Percentiles rank a stretch among this genome's conserved stretches.
Conservation (phyloP, 37 sponge, comb jelly and placozoan genomes). For the Chondrilla cf. caribensis region DNA sequence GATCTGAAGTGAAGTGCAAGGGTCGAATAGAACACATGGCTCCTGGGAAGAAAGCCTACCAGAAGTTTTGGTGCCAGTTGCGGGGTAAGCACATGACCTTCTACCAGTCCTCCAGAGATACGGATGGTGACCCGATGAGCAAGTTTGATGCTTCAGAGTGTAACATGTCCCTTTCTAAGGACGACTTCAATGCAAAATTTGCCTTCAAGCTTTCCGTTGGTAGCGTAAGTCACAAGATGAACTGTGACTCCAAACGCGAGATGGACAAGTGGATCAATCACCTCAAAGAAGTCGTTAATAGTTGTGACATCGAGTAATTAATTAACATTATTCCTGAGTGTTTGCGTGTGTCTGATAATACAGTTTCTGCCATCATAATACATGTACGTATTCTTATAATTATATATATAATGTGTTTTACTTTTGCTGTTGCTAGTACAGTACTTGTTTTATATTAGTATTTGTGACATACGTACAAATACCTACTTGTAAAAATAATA, state of each 20-base stretch:
- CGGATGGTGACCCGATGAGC: background rate
- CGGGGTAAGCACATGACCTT: background rate
- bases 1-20: conserved; percentile 6
- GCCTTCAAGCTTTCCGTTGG: conserved; percentile 12
- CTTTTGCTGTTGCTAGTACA: no score
- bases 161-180: background rate
- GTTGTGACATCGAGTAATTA: no score
- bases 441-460: no score
- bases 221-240: background rate
- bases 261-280: background rate
- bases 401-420: no score
- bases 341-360: background rate
- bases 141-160: background rate
- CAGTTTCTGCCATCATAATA: no score
- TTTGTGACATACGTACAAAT: no score
- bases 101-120: conserved; percentile 10
- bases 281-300: background rate
- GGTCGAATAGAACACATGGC: background rate
- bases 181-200: conserved; percentile 22
- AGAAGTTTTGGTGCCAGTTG: conserved; percentile 1
- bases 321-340: background rate
- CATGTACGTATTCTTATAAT: no score
- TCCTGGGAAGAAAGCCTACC: conserved; percentile 3
- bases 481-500: no score
- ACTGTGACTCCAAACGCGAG: conserved; percentile 11